Percentiles rank a stretch among this genome's conserved stretches.
Conservation (phyloP, 2,888 invertebrate species). For the Troides aeacus region DNA sequence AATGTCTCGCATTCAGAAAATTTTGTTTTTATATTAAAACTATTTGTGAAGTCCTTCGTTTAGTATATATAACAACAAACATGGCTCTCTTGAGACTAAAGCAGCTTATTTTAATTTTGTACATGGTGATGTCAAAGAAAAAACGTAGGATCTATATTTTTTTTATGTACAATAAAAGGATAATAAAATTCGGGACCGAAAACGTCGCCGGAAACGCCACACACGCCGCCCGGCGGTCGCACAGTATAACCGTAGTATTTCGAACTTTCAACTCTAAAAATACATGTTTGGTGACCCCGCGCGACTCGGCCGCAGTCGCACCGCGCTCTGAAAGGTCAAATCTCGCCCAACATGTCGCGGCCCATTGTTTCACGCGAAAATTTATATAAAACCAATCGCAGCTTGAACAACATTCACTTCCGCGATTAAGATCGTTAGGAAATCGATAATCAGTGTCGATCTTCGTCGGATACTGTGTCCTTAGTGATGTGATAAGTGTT, state of each 20-base stretch:
- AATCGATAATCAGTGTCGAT: conserved; percentile 18
- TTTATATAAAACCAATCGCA: conserved; percentile 32
- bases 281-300: conserved; percentile 76
- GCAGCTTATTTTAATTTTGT: too few relatives aligned
- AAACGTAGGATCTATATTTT: neutral
- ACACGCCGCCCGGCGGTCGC: conserved; percentile 38
- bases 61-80: too few relatives aligned
- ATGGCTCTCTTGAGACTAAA: too few relatives aligned
- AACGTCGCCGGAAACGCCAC: conserved; percentile 46
- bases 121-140: too few relatives aligned
- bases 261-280: conserved; percentile 82
- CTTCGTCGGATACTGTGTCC: conserved; percentile 5
- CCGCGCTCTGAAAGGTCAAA: conserved; percentile 75
- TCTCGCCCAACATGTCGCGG: conserved; percentile 59
- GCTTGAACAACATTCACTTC: conserved; percentile 21
- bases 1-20: too few relatives aligned
- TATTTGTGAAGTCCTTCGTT: too few relatives aligned
- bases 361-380: conserved; percentile 36
- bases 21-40: too few relatives aligned
- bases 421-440: conserved; percentile 17
- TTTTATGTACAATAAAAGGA: neutral
- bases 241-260: conserved; percentile 69
- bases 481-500: conserved; percentile 20
- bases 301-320: conserved; percentile 72
- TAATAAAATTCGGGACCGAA: conserved; percentile 11